These are phyloP conservation scores for Campylorhamphus procurvoides DNA, from an alignment of 2,113 vertebrate species.

Conservation along the genomic window DNA sequence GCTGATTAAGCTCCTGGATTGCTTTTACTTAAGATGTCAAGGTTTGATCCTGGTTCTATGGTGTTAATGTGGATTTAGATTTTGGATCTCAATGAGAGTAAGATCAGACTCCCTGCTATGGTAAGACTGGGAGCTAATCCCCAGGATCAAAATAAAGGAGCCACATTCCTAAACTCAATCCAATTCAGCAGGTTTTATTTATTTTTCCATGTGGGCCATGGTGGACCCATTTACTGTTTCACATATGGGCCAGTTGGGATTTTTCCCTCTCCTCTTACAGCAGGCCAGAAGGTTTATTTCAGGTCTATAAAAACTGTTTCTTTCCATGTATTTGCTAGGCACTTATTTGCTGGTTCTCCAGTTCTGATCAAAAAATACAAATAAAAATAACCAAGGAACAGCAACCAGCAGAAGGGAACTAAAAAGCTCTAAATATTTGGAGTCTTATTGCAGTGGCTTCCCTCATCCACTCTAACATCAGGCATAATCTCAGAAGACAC, in stretches of 20 bases:
- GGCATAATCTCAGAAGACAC: background rate
- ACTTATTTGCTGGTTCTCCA: background rate
- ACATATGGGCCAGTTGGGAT: constrained; percentile 49
- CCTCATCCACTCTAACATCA: background rate
- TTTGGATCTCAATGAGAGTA: constrained; percentile 50
- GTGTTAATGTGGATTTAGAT: constrained; percentile 62
- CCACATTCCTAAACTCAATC: constrained; percentile 58
- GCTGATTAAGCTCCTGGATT: background rate
- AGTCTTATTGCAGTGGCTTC: background rate
- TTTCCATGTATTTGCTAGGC: constrained; percentile 22
- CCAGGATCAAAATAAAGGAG: constrained; percentile 64
- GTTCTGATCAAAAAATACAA: background rate
- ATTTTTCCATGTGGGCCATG: constrained; percentile 65
- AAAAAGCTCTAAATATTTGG: background rate
- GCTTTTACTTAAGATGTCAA: constrained; percentile 35
- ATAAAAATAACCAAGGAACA: background rate
- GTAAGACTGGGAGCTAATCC: constrained; percentile 69
- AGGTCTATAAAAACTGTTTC: constrained; percentile 40
- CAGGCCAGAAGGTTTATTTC: constrained; percentile 44
- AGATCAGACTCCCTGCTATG: constrained; percentile 62
- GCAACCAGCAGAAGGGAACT: background rate
- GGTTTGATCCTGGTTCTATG: constrained; percentile 50
- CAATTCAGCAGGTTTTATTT: constrained; percentile 69
- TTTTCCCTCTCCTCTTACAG: constrained; percentile 21
- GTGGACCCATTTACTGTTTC: constrained; percentile 63